Evolutionary conservation across 2,888 invertebrate genomes (phyloP).

Genomic region (Eudasyphora cyanicolor): DNA sequence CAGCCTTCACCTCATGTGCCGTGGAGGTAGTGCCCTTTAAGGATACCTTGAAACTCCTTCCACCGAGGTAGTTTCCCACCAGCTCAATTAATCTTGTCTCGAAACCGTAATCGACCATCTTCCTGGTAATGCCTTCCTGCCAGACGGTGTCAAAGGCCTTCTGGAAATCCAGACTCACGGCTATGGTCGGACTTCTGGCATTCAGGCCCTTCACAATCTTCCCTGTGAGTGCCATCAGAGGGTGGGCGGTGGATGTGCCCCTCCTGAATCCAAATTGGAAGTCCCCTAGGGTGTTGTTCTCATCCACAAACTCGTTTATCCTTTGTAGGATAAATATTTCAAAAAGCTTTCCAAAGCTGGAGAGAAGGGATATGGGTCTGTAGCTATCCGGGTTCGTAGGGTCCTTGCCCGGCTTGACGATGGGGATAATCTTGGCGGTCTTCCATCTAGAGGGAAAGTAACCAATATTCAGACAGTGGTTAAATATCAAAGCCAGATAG

Average conservation of each 20-base stretch:
- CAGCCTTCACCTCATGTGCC: too few relatives aligned
- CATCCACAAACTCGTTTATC: neutral
- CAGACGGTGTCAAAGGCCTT: neutral
- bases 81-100: neutral
- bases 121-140: neutral
- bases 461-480: too few relatives aligned
- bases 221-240: neutral
- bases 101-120: too few relatives aligned
- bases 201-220: neutral
- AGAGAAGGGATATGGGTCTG: too few relatives aligned
- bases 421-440: neutral
- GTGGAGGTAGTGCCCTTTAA: too few relatives aligned
- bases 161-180: constrained; percentile 8
- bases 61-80: neutral
- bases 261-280: constrained; percentile 6
- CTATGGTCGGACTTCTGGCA: neutral
- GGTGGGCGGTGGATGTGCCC: neutral
- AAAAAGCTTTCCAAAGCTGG: neutral
- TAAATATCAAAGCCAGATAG: constrained; percentile 21
- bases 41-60: too few relatives aligned
- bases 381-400: too few relatives aligned
- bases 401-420: too few relatives aligned
- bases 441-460: constrained; percentile 39
- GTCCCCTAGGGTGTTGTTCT: neutral
- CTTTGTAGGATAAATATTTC: neutral